Conservation (phyloP, 1,140 invertebrate genomes). For the Drosophila arizonae region DNA sequence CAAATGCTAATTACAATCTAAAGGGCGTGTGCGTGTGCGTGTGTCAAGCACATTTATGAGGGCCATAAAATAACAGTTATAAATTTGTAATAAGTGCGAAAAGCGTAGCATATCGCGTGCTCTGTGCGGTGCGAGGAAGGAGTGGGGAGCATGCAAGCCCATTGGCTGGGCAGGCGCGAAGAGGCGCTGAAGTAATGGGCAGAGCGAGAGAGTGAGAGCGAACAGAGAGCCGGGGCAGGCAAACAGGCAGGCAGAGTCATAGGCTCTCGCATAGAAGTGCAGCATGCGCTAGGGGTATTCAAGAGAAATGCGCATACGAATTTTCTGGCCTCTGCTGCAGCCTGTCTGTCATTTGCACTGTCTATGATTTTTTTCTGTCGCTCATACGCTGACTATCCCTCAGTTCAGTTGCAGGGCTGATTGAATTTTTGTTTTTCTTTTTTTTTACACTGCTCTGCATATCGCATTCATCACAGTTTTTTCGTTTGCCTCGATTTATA, state of each 20-base stretch:
- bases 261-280: conserved; percentile 20
- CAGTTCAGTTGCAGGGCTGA: conserved; percentile 5
- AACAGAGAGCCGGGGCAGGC: conserved; percentile 7
- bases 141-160: not conserved
- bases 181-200: not conserved
- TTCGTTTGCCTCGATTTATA: conserved; percentile 18
- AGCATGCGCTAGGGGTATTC: conserved; percentile 23
- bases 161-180: not conserved
- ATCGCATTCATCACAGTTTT: conserved; percentile 24
- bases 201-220: too few relatives aligned
- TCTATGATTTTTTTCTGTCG: not conserved
- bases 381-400: conserved; percentile 17
- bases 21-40: conserved; percentile 25
- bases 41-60: conserved; percentile 19
- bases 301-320: not conserved
- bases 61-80: conserved; percentile 57
- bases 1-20: conserved; percentile 71
- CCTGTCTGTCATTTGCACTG: not conserved
- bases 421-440: not conserved
- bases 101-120: conserved; percentile 38
- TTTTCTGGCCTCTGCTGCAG: not conserved
- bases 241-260: conserved; percentile 21
- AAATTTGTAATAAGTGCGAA: conserved; percentile 61
- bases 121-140: conserved; percentile 20
- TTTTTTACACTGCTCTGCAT: conserved; percentile 19